phyloP scores from a whole-genome alignment of 2,113 vertebrate species.

The Protomyctophum bolini region DNA sequence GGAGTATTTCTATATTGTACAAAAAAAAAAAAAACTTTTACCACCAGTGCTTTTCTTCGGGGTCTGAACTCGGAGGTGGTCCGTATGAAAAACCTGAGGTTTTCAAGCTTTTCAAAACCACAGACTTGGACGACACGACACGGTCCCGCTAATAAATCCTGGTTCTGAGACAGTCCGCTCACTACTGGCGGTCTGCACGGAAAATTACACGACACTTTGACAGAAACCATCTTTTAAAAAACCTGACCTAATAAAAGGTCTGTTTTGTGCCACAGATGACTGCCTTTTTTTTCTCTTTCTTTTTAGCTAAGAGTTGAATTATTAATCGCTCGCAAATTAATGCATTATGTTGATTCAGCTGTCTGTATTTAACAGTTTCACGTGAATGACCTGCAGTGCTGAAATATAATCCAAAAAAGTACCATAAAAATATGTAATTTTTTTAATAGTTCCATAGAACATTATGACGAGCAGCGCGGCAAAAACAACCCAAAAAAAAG shows the following conservation, averaged over 20 bases:
- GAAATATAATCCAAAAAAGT: background rate
- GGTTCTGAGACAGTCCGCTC: conserved; percentile 20
- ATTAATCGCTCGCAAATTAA: background rate
- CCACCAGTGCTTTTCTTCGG: conserved; percentile 4
- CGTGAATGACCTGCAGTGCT: background rate
- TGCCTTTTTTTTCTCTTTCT: background rate
- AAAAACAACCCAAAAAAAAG: no score
- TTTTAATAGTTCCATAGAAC: background rate
- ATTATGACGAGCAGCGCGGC: background rate
- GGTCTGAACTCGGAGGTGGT: conserved; percentile 51
- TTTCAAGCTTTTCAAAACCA: conserved; percentile 39
- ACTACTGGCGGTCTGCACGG: conserved; percentile 12
- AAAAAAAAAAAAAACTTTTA: no score
- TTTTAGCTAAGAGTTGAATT: background rate
- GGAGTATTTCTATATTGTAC: no score
- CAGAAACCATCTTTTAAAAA: background rate
- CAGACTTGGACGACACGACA: conserved; percentile 43
- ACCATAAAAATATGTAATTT: background rate
- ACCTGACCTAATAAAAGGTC: background rate
- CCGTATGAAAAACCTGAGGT: conserved; percentile 20
- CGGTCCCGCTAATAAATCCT: conserved; percentile 32
- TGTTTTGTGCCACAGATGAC: background rate
- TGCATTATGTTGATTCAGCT: no score
- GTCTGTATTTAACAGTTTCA: no score
- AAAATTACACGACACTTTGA: conserved; percentile 16